Base-by-base conservation (phyloP, 2,797 vertebrate species). In the Myotis findleyi region DNA sequence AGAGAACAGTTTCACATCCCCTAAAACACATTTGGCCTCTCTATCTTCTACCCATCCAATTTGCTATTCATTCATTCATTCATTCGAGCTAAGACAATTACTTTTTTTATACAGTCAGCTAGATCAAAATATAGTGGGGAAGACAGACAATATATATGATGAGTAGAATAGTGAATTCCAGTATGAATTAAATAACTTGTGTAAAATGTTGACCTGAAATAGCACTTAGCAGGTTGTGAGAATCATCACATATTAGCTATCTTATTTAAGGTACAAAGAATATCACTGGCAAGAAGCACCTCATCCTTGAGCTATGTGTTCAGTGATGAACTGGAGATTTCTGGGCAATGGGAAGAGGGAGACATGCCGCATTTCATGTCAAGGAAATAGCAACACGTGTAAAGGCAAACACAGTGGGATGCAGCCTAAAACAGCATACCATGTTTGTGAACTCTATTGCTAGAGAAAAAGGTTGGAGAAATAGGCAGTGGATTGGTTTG, bases 361-460 rank as follows among this genome's bases (percentile, higher is more conserved):
- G 51, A 64, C 49, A 44, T 6, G 41, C 53, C n/a, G 3, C 11
- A 10, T 38, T 80, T 3, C 18, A 6, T 18, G 5, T 68, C 33
- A 33, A 86, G 33, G 21, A 88, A 72, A 64, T 21, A 87, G 36
- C 4, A 59, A 17, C 7, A n/a, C 0, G 0, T 33, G 10, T 25
- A 36, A 66, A 36, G 38, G 30, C 49, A 30, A 84, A 57, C 17
- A 2, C 3, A 18, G 25, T 53, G 53, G 36, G 25, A 72, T 44
- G 36, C 72, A 75, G 47, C 41, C 68, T 36, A 23, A 84, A n/a
- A 41, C 17, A 80, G 75, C 7, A 44, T 3, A 2, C 30, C 2
- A 7, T 33, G 41, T 53, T 51, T 47, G 66, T 1, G 0, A 71
- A 72, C 41, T 62, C 49, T 9, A 17, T 1, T 41, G 27, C 47